A percentile compares a stretch with the other conserved stretches of the same genome.
Evolutionary conservation across 92 coral and sea anemone species (phyloP).

Genomic region (Epizoanthus illoricatus): DNA sequence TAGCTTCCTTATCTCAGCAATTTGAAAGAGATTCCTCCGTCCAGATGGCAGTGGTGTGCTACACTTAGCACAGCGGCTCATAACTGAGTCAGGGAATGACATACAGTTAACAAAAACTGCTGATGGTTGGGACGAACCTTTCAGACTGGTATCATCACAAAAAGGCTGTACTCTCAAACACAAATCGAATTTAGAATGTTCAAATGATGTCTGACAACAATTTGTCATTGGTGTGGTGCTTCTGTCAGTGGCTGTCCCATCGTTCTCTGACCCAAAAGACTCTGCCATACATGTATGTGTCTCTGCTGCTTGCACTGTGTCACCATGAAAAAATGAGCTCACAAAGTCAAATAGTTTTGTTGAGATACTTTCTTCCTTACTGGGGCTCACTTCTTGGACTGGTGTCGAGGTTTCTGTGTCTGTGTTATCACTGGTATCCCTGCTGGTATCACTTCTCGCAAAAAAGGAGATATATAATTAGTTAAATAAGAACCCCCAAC

Average conservation of each 20-base stretch:
- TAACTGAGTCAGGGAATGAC: conserved; percentile 43
- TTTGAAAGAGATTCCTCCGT: conserved; percentile 46
- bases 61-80: conserved; percentile 39
- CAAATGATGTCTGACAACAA: conserved; percentile 9
- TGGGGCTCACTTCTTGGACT: neutral
- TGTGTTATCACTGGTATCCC: neutral
- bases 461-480: too few species aligned
- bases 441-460: neutral
- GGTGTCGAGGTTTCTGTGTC: neutral
- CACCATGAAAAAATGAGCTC: neutral
- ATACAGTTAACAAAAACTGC: conserved; percentile 70
- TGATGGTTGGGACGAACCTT: conserved; percentile 54
- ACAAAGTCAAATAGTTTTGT: conserved; percentile 22
- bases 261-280: neutral
- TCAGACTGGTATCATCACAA: neutral
- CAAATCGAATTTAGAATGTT: conserved; percentile 41
- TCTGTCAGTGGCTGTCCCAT: neutral
- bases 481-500: too few species aligned
- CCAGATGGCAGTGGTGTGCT: conserved; percentile 34
- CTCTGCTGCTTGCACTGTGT: neutral
- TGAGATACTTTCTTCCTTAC: conserved; percentile 17
- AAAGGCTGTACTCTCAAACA: conserved; percentile 56
- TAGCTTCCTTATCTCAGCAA: conserved; percentile 53
- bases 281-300: neutral
- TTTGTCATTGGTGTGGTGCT: neutral